Evolutionary conservation across 2,113 vertebrate genomes (phyloP), one percentile per base, ranked within the genome.

Genomic region (Malurus melanocephalus): DNA sequence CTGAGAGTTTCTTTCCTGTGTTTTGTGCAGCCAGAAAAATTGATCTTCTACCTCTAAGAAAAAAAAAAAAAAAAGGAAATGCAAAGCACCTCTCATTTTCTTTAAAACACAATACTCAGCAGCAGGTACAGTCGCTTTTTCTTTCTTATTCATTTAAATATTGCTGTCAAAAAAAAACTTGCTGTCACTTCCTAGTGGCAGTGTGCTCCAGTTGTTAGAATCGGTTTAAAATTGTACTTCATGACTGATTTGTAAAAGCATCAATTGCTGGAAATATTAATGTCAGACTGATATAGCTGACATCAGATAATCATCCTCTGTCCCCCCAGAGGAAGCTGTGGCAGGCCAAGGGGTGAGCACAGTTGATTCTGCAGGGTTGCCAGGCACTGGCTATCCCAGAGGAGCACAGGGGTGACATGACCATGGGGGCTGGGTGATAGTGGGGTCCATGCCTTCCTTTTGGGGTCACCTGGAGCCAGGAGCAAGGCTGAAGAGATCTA

Each of bases 211-310:
- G 51, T 79, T 74, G 52, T 80, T 94, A 94, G 92, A 94, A 93
- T 64, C 45, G 32, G 20, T 82, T 94, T 90, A 57, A 78, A 96
- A 89, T 45, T 69, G 52, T 26, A 51, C 43, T 66, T 90, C 81
- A 74, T 60, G 75, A 71, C 67, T 93, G 57, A 92, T 93, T 94
- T 85, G 43, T 87, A 83, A 93, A 92, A 90, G 33, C 72, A 62
- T 72, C 85, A 90, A 62, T 91, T 92, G 46, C 65, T 76, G 75
- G 45, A 80, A 56, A 55, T 94, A 90, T 46, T 87, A 87, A 52
- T 66, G 71, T 73, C 78, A 82, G 62, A 71, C 80, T 81, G 80
- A 61, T 42, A 66, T 0, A 84, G 55, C 46, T 80, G 77, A 90
- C 45, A 73, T 61, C 76, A 79, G 65, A 61, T 64, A 67, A 72